Evolutionary conservation across 2,888 invertebrate species (phyloP), one percentile per base, ranked within the genome.

Genomic region (Epiblema foenella): DNA sequence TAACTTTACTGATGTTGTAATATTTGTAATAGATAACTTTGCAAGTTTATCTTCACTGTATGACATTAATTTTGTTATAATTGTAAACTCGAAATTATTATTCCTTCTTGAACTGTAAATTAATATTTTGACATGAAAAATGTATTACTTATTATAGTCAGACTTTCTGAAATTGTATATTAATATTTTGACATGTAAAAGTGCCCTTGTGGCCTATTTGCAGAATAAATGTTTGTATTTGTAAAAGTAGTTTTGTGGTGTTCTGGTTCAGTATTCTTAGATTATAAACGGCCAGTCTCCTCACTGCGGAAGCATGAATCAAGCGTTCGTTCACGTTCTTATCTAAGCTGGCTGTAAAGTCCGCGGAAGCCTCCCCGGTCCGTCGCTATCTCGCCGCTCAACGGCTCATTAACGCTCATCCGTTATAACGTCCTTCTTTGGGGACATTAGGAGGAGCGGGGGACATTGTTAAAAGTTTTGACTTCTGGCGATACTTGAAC

Each of bases 371-470:
- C 39, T 24, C 29, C 33, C 33, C 33, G 33, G 33, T 8, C 7
- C 9, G 33, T 33, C 56, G 59, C 65, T 69, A 69, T 69, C 69
- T 69, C 64, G 58, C 69, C 69, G 64, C 64, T 69, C 65, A 65
- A 65, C 65, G 33, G 69, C 69, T 69, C 69, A 65, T 69, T 69
- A 69, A 69, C 64, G 59, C 58, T 58, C 69, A 24, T 69, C 64
- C 64, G 51, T 69, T 64, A 69, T 63, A 51, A 52, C 29, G 57
- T 20, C 49, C 37, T 24, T 29, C 57, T 64, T 64, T 54, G 37
- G 63, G 18, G 20, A 20, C 37, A 58, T 58, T 57, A 62, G 33
- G 33, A 15, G n/a, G 37, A 17, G 60, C 46, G 17, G 11, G 29
- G 62, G n/a, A 59, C 29, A 51, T 33, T 33, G 33, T 46, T 37